phyloP scores from a whole-genome alignment of 2,113 vertebrate species.

The Carassius gibelio region DNA sequence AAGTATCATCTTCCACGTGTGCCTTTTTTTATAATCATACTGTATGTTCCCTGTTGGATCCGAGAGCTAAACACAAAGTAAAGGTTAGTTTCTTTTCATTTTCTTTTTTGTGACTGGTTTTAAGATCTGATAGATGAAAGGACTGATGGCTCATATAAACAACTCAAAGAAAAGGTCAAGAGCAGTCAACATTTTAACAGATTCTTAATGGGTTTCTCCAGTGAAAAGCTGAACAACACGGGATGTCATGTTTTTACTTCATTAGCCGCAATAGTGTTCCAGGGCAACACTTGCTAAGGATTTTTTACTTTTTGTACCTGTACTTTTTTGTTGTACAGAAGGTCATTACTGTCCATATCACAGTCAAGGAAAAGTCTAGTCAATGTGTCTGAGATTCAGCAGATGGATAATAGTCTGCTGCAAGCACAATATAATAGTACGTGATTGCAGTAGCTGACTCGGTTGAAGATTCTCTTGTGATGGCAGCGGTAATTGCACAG shows the following conservation, averaged over 20 bases:
- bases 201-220: constrained; percentile 13
- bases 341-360: neutral
- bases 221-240: neutral
- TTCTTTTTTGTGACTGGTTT: neutral
- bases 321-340: neutral
- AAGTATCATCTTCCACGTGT: constrained; percentile 14
- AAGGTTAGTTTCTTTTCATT: neutral
- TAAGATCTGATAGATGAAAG: constrained; percentile 21
- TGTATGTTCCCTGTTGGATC: neutral
- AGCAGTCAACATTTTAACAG: neutral
- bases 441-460: neutral
- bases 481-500: neutral
- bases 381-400: neutral
- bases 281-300: neutral
- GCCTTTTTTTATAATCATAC: neutral
- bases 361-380: neutral
- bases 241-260: neutral
- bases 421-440: neutral
- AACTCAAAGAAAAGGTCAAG: neutral
- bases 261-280: neutral
- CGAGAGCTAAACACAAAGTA: neutral
- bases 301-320: neutral
- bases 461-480: too few species aligned
- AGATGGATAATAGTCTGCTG: neutral
- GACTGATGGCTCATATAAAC: neutral